Percentiles rank a stretch among this genome's conserved stretches.
Conservation (phyloP, 2,888 invertebrate species). For the Zygothrica quintamaculata region DNA sequence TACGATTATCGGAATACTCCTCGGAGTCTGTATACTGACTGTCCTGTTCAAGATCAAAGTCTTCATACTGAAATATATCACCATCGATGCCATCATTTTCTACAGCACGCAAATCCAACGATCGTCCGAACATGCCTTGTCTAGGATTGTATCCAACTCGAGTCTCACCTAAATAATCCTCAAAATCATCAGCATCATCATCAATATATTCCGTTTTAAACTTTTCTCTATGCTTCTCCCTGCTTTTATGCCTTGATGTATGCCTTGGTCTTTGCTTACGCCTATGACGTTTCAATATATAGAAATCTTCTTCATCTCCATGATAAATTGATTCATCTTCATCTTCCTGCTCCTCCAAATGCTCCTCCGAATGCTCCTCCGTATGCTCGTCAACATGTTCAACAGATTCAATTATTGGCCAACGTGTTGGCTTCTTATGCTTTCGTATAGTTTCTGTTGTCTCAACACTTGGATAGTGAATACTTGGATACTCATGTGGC, state of each 20-base stretch:
- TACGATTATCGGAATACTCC: constrained; percentile 71
- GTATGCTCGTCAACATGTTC: too few species aligned
- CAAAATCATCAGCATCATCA: constrained; percentile 70
- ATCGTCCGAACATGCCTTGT: constrained; percentile 52
- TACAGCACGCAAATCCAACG: constrained; percentile 35
- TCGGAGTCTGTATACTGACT: constrained; percentile 63
- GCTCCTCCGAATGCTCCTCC: too few species aligned
- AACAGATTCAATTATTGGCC: constrained; percentile 19
- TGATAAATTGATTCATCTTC: constrained; percentile 38
- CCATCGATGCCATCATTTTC: constrained; percentile 66
- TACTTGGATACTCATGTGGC: constrained; percentile 37
- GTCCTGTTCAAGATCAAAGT: constrained; percentile 78
- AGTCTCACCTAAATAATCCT: constrained; percentile 66
- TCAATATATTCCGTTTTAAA: constrained; percentile 1
- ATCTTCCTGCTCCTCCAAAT: constrained; percentile 44
- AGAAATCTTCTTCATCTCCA: constrained; percentile 72
- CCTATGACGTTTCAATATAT: constrained; percentile 70
- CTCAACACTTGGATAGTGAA: constrained; percentile 25
- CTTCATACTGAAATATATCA: constrained; percentile 82
- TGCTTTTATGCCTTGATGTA: constrained; percentile 3
- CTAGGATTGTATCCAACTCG: constrained; percentile 18
- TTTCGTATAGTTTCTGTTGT: constrained; percentile 28
- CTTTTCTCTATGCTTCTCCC: constrained; percentile 1
- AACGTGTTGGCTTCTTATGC: constrained; percentile 31
- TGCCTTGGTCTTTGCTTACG: constrained; percentile 38